These are phyloP conservation scores for Pocillopora verrucosa DNA, from an alignment of 64 coral and sea anemone genomes.

Conservation along the genomic window DNA sequence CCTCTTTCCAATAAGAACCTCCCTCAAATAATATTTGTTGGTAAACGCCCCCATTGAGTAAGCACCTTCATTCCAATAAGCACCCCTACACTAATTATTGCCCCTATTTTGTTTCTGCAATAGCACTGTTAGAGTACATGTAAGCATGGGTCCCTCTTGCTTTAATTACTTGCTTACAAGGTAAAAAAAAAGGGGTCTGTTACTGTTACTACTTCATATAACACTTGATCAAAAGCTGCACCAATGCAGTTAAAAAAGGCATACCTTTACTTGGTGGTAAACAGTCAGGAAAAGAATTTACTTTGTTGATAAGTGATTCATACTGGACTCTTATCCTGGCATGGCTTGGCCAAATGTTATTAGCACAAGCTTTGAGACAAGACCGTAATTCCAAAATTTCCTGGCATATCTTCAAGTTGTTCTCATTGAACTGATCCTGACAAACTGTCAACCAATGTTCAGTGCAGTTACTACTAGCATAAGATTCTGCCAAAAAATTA, in stretches of 20 bases:
- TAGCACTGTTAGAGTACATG: no score
- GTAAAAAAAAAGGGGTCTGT: no score
- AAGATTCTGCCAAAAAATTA: background rate
- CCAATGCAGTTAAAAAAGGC: background rate
- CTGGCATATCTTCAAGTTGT: background rate
- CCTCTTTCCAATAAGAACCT: no score
- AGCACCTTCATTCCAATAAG: no score
- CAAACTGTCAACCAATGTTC: background rate
- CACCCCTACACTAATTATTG: no score
- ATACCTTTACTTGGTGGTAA: slow-evolving; percentile 15
- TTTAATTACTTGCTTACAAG: no score
- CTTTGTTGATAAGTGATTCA: slow-evolving; percentile 12
- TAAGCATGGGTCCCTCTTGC: no score
- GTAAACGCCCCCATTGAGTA: no score
- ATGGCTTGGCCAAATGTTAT: background rate
- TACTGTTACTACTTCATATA: no score
- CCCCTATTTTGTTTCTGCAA: no score
- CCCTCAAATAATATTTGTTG: no score
- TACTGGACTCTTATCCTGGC: background rate
- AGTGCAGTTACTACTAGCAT: background rate
- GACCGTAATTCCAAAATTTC: background rate
- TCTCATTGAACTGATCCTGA: slow-evolving; percentile 32
- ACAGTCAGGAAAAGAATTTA: slow-evolving; percentile 25
- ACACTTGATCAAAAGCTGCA: no score
- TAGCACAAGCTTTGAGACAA: background rate